Evolutionary conservation across 2,888 invertebrate genomes (phyloP), one percentile per base, ranked within the genome.

Genomic region (Stictocephala bisonia): DNA sequence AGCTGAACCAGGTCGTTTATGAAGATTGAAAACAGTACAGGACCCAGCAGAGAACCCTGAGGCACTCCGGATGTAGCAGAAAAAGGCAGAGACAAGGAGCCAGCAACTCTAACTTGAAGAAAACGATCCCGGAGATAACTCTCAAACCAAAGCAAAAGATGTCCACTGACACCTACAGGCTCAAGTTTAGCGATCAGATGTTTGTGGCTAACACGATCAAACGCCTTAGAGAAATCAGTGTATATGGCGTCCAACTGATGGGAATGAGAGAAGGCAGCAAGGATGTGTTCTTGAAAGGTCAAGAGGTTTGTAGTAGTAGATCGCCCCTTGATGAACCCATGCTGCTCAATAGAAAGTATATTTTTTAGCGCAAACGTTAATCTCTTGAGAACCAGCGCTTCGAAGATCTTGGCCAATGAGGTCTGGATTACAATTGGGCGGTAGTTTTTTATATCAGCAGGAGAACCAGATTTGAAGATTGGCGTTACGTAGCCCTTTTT

Each of bases 31-130:
- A 58, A 58, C 1, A 58, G 58, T 6, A 15, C n/a, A 18, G 35
- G 35, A n/a, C 31, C 58, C 31, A 58, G 13, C 7, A 31, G 22
- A 22, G 58, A 58, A 9, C 58, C 58, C 58, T 58, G 58, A 3
- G 58, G 58, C 2, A 58, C 58, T 3, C 58, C 58, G 18, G 31
- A 58, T 9, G n/a, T 15, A 18, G 31, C 31, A 18, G 35, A 4
- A n/a, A 58, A 58, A 31, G 1, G 24, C 3, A 15, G 3, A 3
- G 53, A 53, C 3, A 3, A 2, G 26, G 26, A 22, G 7, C 53
- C 53, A n/a, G 4, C 13, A 26, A 24, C 1, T 15, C 24, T 24
- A 6, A 53, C 53, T 6, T 3, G 6, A 3, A 53, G 26, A n/a
- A 6, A 15, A 53, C 53, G 53, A 2, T 11, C 53, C 2, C 26